Evolutionary conservation across 2,888 invertebrate species (phyloP), one percentile per base, ranked within the genome.

Genomic region (Neoaliturus tenellus): DNA sequence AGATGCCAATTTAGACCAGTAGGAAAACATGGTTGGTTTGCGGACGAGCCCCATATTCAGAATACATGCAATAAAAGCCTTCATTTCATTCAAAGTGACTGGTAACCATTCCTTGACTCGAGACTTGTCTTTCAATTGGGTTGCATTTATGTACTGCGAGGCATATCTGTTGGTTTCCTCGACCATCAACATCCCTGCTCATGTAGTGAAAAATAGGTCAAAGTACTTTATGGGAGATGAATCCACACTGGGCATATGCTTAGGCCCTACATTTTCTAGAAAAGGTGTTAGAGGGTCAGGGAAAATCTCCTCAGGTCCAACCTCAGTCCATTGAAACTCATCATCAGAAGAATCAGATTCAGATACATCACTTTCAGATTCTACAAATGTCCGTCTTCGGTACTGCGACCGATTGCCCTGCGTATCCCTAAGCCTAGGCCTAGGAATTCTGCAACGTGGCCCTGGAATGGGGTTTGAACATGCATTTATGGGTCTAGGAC

Each of bases 91-190:
- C 35, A 28, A 12, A 10, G 44, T 28, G 1, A 75, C 75, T 44
- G 75, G 48, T 6, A 75, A 17, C 75, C 75, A 75, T n/a, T 71
- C 71, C 8, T 31, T 67, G 33, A 35, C 67, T n/a, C 71, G n/a
- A 23, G 71, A 71, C n/a, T 41, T 67, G n/a, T 31, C 33, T 28
- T 67, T 33, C 31, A 71, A n/a, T 35, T 3, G n/a, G 23, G 39
- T 23, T 12, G 35, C 14, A n/a, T 28, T 31, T 6, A 67, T 39
- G 39, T 39, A 71, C 14, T 71, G 71, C 8, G 35, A 20, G 10
- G 71, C 71, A 71, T 71, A 71, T 10, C 35, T 35, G 23, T 71
- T 71, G 20, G 71, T 71, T 39, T 71, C 71, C 8, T 10, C 14
- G 20, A 39, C 39, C 10, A 71, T 20, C 25, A 41, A 23, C 23